Base-by-base conservation (phyloP, 2,113 vertebrate species). In the Odontophorus gujanensis region DNA sequence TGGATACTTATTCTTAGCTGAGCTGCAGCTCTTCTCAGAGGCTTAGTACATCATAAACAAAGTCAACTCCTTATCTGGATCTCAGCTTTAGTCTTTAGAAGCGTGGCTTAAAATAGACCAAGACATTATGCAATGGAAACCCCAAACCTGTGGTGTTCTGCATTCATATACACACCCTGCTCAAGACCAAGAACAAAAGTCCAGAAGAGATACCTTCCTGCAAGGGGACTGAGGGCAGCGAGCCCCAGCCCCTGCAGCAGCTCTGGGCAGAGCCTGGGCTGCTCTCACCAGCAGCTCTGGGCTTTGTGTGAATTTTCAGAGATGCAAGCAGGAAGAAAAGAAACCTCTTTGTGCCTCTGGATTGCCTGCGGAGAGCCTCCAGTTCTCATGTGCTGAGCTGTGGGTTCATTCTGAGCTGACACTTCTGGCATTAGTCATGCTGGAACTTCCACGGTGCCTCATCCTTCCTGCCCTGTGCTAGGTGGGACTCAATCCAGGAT, bases 131-230 rank as follows among this genome's bases (percentile, higher is more conserved):
- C 28, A 17, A 77, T 77, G 78, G 51, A 6, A 25, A 59, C 47
- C 22, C 48, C 15, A 11, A 14, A 78, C 13, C 0, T 0, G 18
- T 21, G 72, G 67, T 73, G 61, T 38, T 47, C 25, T 25, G 0
- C 6, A 0, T 5, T 14, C 26, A 7, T 30, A 0, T 0, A 0
- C 0, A 1, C 13, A 28, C 30, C 57, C 34, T 40, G 58, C 36
- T 36, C 1, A 58, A 69, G n/a, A 2, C 7, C 14, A 7, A 19
- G 34, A 34, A 11, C 8, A 58, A 43, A 6, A 2, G 5, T 12
- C 62, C 62, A 30, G 6, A 68, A 75, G 16, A 0, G 3, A 30
- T 76, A 83, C 83, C 22, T 43, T 25, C 5, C n/a, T 32, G 34
- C 22, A 5, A 1, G 1, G 9, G 57, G 25, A 8, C 45, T 22